phyloP scores from a whole-genome alignment of 1,140 invertebrate genomes.

The Drosophila serrata region DNA sequence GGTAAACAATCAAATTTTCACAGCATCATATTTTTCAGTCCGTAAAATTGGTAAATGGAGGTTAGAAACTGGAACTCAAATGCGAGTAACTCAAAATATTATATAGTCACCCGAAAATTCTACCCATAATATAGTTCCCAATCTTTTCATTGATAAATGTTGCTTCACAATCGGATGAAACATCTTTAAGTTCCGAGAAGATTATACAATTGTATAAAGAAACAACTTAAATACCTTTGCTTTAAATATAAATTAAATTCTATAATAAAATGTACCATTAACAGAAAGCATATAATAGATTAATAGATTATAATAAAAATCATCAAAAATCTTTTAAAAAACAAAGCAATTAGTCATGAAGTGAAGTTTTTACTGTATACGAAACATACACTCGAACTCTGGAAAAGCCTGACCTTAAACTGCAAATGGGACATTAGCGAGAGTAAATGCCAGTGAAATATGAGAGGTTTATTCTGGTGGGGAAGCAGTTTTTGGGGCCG shows the following conservation, averaged over 20 bases:
- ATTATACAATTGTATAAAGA: neutral
- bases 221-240: neutral
- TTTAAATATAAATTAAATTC: neutral
- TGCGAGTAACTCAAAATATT: neutral
- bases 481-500: conserved; percentile 6
- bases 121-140: neutral
- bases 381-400: conserved; percentile 18
- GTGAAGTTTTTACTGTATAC: conserved; percentile 10
- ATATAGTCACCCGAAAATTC: neutral
- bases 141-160: neutral
- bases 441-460: conserved; percentile 69
- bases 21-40: neutral
- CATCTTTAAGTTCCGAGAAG: neutral
- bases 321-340: neutral
- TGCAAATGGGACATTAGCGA: conserved; percentile 70
- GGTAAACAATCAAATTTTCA: neutral
- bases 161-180: neutral
- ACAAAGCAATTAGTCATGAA: no score
- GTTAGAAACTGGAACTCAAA: no score
- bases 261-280: neutral
- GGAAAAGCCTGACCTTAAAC: conserved; percentile 51
- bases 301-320: no score
- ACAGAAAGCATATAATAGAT: neutral
- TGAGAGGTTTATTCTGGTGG: conserved; percentile 54
- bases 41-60: no score